Base-by-base conservation (phyloP, 2,113 vertebrate species). In the Pycnonotus jocosus region DNA sequence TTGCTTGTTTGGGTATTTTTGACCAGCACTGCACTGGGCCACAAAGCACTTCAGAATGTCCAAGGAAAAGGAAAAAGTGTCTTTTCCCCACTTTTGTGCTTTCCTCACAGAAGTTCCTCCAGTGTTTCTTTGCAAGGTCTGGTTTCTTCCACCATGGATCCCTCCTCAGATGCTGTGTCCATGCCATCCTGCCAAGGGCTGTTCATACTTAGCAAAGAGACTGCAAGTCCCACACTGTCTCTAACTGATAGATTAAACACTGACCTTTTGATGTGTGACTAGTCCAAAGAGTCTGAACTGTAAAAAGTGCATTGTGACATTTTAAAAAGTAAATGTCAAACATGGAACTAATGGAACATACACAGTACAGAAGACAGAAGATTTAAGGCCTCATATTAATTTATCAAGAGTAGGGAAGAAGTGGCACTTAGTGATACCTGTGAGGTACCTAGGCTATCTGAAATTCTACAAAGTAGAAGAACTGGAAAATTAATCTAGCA, bases 241-340 rank as follows among this genome's bases (percentile, higher is more conserved):
- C 37, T 70, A 28, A 73, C 15, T 84, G 51, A 17, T 27, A 61
- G 73, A 61, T 76, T 94, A 83, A 93, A 86, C 33, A 25, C 6
- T 85, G 79, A 77, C 54, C 48, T 90, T 93, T 86, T 51, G 65
- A 51, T 47, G n/a, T 88, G 72, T 78, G 47, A 19, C 37, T 64
- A 4, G 62, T 23, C 53, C 74, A 82, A 80, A 81, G 62, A 72
- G 20, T 65, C 40, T 58, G 61, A 57, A 57, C n/a, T 82, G 37
- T 13, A 72, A 88, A 45, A 73, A 57, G 24, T 33, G 16, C 50
- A 40, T 60, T 76, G 44, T 89, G 86, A 61, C 53, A 81, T 87
- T 95, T 90, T 33, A 76, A 81, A 76, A 82, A 54, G 22, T 54
- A 91, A 92, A 84, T 81, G 68, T 91, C 68, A 93, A 84, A 84